A percentile compares a stretch with the other conserved stretches of the same genome.
Conservation (phyloP, 2,113 vertebrate genomes). For the Pampusana beccarii region DNA sequence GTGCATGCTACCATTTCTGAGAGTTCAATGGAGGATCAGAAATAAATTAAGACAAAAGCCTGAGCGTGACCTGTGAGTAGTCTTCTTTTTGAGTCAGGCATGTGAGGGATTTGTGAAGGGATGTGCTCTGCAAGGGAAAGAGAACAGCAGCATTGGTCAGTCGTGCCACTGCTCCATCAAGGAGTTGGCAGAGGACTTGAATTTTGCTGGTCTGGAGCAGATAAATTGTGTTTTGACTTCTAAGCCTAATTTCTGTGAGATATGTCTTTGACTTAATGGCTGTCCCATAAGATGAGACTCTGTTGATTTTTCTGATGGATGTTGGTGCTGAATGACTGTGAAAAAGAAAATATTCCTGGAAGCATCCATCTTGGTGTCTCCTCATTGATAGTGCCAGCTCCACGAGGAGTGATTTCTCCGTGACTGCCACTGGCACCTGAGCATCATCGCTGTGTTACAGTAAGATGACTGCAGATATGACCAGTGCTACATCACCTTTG, state of each 20-base stretch:
- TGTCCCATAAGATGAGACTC: background rate
- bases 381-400: background rate
- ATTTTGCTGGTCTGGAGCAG: background rate
- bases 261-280: background rate
- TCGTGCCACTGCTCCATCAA: background rate
- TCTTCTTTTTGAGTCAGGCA: background rate
- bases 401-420: background rate
- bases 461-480: background rate
- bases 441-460: background rate
- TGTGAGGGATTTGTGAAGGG: background rate
- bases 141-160: background rate
- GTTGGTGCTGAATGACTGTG: background rate
- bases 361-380: background rate
- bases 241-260: background rate
- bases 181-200: background rate
- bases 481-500: background rate
- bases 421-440: background rate
- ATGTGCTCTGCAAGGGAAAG: background rate
- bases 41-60: background rate
- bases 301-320: background rate
- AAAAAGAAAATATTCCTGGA: background rate
- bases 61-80: background rate
- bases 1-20: background rate
- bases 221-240: background rate
- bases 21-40: background rate